Conservation (phyloP, 2,888 invertebrate genomes). For the Anagyrus pseudococci region DNA sequence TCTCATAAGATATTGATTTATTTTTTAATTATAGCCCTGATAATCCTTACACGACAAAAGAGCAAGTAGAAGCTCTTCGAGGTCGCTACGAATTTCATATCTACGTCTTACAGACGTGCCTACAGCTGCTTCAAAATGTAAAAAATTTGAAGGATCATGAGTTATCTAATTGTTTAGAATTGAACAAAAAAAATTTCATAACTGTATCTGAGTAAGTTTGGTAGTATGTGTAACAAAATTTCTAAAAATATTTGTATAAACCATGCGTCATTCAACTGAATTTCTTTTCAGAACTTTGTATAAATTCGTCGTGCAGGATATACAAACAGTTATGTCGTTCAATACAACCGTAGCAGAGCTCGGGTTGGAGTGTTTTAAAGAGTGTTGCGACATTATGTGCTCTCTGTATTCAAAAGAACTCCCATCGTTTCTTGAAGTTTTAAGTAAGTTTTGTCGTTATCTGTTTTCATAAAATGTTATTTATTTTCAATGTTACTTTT, state of each 20-base stretch:
- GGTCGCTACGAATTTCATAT: conserved; percentile 67
- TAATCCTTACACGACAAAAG: conserved; percentile 65
- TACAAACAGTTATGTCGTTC: conserved; percentile 66
- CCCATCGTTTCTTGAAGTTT: conserved; percentile 57
- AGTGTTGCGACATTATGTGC: conserved; percentile 58
- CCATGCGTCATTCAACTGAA: conserved; percentile 46
- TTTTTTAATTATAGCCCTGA: conserved; percentile 15
- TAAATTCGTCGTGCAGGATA: conserved; percentile 52
- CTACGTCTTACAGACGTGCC: conserved; percentile 64
- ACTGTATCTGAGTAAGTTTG: conserved; percentile 57
- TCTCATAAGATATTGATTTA: background rate
- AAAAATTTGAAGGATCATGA: conserved; percentile 56
- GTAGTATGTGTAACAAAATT: conserved; percentile 42
- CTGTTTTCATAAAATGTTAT: conserved; percentile 7
- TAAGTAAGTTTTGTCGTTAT: conserved; percentile 61
- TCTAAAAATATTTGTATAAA: too few species aligned
- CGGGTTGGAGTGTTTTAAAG: conserved; percentile 68
- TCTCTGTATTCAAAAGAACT: conserved; percentile 56
- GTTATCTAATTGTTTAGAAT: conserved; percentile 47
- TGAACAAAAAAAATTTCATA: conserved; percentile 53
- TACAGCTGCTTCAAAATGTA: conserved; percentile 59
- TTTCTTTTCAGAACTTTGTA: conserved; percentile 54
- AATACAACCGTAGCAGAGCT: conserved; percentile 66
- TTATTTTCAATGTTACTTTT: background rate
- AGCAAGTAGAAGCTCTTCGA: conserved; percentile 65